Evolutionary conservation across 2,888 invertebrate genomes (phyloP).

Genomic region (Nemotelus pantherinus): DNA sequence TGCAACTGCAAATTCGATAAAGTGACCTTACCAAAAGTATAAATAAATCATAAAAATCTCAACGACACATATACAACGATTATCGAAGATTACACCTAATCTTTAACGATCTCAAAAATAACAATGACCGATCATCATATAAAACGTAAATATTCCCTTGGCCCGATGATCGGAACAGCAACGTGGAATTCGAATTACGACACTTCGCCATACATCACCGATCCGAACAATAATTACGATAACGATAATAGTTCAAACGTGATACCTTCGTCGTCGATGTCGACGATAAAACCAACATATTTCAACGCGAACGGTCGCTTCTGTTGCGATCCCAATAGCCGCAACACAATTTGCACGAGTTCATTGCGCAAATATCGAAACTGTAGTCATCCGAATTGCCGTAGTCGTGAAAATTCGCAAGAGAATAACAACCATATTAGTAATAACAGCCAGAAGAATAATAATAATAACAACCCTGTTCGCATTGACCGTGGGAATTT

Average conservation of each 20-base stretch:
- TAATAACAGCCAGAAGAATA: background rate
- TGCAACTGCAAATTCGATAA: no score
- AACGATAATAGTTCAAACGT: conserved; percentile 32
- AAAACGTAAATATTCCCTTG: conserved; percentile 11
- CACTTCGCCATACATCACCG: conserved; percentile 25
- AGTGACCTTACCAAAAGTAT: no score
- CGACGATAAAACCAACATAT: background rate
- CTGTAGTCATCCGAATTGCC: conserved; percentile 20
- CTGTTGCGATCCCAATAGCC: background rate
- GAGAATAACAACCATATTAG: background rate
- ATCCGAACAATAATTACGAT: conserved; percentile 46
- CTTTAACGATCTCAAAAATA: background rate
- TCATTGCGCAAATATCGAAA: conserved; percentile 44
- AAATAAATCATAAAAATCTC: no score
- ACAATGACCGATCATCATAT: conserved; percentile 14
- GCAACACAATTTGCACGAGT: conserved; percentile 48
- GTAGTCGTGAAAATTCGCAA: conserved; percentile 8
- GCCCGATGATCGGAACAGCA: background rate
- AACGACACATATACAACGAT: no score
- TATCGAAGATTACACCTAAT: no score
- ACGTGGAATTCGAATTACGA: background rate
- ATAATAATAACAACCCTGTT: background rate
- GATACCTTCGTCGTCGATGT: background rate
- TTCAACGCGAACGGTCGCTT: background rate
- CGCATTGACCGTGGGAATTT: background rate